Percentiles rank a stretch among this genome's conserved stretches.
phyloP scores from a whole-genome alignment of 53 echinoderm and acorn worm species.

The Mesocentrotus franciscanus region DNA sequence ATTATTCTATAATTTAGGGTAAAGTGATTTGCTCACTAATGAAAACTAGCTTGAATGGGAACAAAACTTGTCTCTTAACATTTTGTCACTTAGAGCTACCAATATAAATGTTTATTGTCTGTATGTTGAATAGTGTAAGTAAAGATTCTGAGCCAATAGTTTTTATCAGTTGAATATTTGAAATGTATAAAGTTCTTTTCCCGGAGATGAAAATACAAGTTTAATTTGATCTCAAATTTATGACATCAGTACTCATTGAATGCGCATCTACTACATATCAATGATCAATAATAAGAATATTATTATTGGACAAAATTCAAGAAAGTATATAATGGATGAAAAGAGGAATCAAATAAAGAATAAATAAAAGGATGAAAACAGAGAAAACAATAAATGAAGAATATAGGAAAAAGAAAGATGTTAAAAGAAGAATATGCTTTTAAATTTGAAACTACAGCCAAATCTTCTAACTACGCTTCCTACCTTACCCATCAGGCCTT shows the following conservation, averaged over 20 bases:
- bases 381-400: not conserved
- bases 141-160: no score
- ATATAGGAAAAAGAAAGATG: not conserved
- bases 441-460: not conserved
- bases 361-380: not conserved
- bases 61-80: not conserved
- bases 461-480: not conserved
- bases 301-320: no score
- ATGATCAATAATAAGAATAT: no score
- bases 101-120: no score
- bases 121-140: no score
- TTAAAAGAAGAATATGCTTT: not conserved
- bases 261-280: no score
- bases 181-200: no score
- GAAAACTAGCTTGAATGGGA: not conserved
- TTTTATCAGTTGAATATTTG: no score
- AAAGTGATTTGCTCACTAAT: not conserved
- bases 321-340: not conserved
- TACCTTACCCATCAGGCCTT: not conserved
- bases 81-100: not conserved
- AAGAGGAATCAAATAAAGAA: not conserved
- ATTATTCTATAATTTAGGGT: not conserved
- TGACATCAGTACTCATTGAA: no score
- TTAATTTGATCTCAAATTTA: no score
- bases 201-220: no score